These are phyloP conservation scores for Ochropacha duplaris DNA, from an alignment of 2,888 invertebrate genomes.

Conservation along the genomic window DNA sequence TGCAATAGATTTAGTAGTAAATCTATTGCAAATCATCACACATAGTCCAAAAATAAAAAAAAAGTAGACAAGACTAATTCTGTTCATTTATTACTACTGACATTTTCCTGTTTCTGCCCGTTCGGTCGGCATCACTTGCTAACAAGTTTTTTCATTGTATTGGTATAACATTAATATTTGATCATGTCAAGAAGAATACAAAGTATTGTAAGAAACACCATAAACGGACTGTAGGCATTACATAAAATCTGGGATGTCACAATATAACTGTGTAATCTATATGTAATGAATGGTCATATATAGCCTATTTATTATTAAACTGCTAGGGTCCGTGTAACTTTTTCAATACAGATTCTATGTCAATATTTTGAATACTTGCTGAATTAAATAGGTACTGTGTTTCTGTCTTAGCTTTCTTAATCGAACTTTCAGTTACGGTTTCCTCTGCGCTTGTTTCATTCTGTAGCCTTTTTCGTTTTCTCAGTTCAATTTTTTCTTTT, in stretches of 20 bases:
- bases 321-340: slow-evolving; percentile 72
- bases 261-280: background rate
- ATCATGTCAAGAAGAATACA: no score
- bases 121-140: no score
- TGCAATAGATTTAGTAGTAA: background rate
- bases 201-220: no score
- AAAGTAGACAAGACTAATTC: no score
- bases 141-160: no score
- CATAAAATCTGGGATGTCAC: background rate
- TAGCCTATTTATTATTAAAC: slow-evolving; percentile 13
- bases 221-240: background rate
- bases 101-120: no score
- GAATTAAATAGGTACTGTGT: slow-evolving; percentile 60
- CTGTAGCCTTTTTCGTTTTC: slow-evolving; percentile 62
- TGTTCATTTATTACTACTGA: no score
- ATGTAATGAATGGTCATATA: background rate
- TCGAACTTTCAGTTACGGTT: slow-evolving; percentile 50
- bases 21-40: no score
- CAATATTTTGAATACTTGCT: slow-evolving; percentile 70
- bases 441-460: slow-evolving; percentile 52
- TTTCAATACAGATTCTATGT: slow-evolving; percentile 74
- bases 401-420: slow-evolving; percentile 61
- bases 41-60: no score
- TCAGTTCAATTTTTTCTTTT: slow-evolving; percentile 35
- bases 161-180: no score